Percentiles rank a stretch among this genome's conserved stretches.
These are phyloP conservation scores for Paracentrotus lividus DNA, from an alignment of 53 echinoderm and acorn worm genomes.

Conservation along the genomic window DNA sequence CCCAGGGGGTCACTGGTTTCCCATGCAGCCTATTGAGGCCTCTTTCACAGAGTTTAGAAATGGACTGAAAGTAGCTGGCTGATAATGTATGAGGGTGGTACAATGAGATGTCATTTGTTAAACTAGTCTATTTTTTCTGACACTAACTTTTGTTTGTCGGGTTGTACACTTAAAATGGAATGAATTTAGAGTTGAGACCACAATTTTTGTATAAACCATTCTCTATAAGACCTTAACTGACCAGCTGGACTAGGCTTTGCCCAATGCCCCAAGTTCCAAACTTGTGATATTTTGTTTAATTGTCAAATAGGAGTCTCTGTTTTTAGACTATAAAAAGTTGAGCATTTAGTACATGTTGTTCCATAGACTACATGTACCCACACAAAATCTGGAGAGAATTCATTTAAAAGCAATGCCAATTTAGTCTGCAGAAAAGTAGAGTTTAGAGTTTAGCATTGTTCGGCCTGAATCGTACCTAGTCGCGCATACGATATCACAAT, in stretches of 20 bases:
- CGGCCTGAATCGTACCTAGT: not conserved
- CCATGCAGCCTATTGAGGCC: constrained; percentile 65
- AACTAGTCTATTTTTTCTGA: no score
- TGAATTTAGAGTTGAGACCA: no score
- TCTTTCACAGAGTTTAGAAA: constrained; percentile 17
- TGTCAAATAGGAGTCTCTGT: no score
- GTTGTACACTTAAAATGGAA: no score
- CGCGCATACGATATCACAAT: constrained; percentile 24
- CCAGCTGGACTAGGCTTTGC: no score
- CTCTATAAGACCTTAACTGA: no score
- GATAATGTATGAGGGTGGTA: constrained; percentile 40
- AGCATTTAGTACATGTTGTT: not conserved
- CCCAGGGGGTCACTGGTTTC: constrained; percentile 59
- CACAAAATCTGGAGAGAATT: not conserved
- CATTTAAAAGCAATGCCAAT: not conserved
- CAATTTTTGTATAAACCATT: no score
- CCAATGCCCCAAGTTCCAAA: no score
- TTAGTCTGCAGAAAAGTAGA: not conserved
- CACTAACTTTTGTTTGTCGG: no score
- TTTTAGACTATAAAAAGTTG: no score
- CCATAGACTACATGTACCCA: not conserved
- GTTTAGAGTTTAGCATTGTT: not conserved
- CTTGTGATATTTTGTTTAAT: no score
- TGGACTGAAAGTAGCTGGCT: constrained; percentile 30
- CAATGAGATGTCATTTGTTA: constrained; percentile 21